Evolutionary conservation across 2,113 vertebrate species (phyloP).

Genomic region (Bos indicus): DNA sequence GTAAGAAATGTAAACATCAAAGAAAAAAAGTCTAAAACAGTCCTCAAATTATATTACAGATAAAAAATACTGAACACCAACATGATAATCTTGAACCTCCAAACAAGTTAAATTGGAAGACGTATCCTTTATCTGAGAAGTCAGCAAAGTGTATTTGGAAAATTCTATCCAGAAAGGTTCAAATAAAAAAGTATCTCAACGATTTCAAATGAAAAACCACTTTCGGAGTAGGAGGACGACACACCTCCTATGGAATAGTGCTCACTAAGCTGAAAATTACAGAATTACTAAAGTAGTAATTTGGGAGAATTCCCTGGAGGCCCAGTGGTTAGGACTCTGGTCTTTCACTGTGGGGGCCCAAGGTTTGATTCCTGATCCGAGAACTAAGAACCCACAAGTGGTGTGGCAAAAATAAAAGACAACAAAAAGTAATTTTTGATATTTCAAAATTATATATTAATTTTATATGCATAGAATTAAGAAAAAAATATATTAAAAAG

Average conservation of each 20-base stretch:
- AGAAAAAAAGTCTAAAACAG: background rate
- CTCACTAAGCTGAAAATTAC: constrained; percentile 11
- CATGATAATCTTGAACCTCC: constrained; percentile 16
- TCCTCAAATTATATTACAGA: background rate
- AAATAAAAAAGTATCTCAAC: background rate
- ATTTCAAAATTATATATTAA: background rate
- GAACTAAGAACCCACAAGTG: background rate
- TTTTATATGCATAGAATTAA: constrained; percentile 7
- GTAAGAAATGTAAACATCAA: background rate
- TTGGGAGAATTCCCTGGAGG: background rate
- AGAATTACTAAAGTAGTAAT: background rate
- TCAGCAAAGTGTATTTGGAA: background rate
- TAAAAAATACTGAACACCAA: constrained; percentile 25
- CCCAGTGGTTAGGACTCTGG: background rate
- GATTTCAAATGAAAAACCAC: background rate
- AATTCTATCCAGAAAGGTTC: background rate
- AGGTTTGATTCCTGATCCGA: background rate
- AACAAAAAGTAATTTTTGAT: background rate
- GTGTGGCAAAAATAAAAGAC: background rate
- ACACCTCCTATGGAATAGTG: background rate
- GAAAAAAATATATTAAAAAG: background rate
- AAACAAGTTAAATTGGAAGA: background rate
- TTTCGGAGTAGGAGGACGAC: background rate
- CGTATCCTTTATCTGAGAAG: background rate
- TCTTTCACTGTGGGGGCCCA: background rate